phyloP scores from a whole-genome alignment of 2,797 vertebrate species.

The Ara ararauna region DNA sequence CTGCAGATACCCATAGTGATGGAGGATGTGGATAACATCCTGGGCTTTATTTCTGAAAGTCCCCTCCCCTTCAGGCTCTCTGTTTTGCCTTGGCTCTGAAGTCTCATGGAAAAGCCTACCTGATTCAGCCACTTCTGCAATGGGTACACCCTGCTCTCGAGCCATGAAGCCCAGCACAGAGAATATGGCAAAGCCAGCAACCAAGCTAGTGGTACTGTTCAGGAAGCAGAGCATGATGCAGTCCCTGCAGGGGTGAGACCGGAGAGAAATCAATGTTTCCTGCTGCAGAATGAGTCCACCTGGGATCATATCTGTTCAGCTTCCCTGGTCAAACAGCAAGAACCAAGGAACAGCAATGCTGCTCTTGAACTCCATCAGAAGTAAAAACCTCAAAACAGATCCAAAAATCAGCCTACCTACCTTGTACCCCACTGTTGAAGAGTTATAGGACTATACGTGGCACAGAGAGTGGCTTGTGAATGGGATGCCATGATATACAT shows the following conservation, averaged over 20 bases:
- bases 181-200: conserved; percentile 90
- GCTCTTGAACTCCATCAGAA: neutral
- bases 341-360: neutral
- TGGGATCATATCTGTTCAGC: neutral
- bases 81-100: neutral
- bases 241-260: conserved; percentile 79
- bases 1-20: neutral
- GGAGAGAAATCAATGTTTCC: neutral
- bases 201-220: conserved; percentile 88
- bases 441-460: neutral
- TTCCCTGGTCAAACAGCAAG: neutral
- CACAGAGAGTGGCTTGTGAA: neutral
- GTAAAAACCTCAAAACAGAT: neutral
- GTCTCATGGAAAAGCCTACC: conserved; percentile 74
- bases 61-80: neutral
- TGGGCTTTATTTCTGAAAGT: neutral
- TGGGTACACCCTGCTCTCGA: conserved; percentile 69
- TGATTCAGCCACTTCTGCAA: conserved; percentile 76
- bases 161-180: conserved; percentile 92
- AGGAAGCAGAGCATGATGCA: conserved; percentile 87
- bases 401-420: neutral
- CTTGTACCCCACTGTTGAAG: neutral
- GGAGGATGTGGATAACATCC: neutral
- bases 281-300: neutral
- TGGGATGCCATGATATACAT: neutral